A percentile compares a stretch with the other conserved stretches of the same genome.
Evolutionary conservation across 2,113 vertebrate genomes (phyloP).

Genomic region (Butorides virescens): DNA sequence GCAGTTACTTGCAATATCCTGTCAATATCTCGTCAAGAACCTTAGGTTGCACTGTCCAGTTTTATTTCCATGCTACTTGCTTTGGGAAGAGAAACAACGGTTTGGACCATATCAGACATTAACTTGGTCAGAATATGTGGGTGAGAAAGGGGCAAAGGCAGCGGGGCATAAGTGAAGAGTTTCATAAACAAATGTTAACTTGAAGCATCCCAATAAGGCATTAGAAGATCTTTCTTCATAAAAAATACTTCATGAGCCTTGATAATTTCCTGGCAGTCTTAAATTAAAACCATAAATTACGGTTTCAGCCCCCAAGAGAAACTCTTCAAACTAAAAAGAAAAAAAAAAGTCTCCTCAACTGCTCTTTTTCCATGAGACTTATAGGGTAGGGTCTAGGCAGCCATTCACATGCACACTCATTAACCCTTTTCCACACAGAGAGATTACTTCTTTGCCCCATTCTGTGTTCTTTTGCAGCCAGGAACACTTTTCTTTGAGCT

Average conservation of each 20-base stretch:
- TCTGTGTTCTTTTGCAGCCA: neutral
- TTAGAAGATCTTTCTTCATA: neutral
- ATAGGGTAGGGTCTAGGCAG: neutral
- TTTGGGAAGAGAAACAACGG: neutral
- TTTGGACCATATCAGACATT: neutral
- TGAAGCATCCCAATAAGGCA: neutral
- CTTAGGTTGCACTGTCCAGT: neutral
- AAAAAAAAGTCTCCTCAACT: neutral
- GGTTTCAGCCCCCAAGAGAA: neutral
- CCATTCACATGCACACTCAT: neutral
- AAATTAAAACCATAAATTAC: neutral
- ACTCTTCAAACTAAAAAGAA: neutral
- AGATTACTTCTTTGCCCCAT: neutral
- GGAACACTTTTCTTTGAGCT: neutral
- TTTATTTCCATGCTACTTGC: neutral
- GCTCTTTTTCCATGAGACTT: too few relatives aligned
- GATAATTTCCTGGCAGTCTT: neutral
- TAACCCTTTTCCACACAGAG: neutral
- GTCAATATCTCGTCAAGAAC: accelerated
- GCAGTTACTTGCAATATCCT: neutral
- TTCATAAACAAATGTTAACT: neutral
- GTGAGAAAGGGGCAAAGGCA: neutral
- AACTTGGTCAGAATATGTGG: neutral
- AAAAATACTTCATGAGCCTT: neutral
- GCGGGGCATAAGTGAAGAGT: neutral